Evolutionary conservation across 2,797 vertebrate species (phyloP), one percentile per base, ranked within the genome.

Genomic region (Crocidura indochinensis): DNA sequence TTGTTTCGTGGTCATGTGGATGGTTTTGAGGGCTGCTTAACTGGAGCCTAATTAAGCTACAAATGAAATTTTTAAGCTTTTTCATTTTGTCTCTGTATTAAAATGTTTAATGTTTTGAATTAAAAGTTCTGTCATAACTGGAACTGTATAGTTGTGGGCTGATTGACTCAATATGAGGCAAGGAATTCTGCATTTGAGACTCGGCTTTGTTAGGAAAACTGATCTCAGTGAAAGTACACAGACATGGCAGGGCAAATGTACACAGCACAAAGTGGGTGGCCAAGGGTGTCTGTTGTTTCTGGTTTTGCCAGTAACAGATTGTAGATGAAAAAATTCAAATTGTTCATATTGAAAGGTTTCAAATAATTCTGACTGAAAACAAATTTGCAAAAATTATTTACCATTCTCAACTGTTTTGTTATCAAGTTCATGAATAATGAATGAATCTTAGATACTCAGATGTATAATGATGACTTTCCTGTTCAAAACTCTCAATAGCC

Each of bases 51-150:
- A 80, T 49, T 78, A 82, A 92, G 67, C 62, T 77, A 29, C 71
- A 84, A 65, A 75, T 95, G 38, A 12, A 24, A 91, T 93, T 62
- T 62, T 82, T 8, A 62, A 56, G 46, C 9, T 8, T 91, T 90
- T 93, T 74, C 29, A 65, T 76, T 89, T 51, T 69, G 8, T 84
- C 94, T 85, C 24, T 96, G n/a, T 68, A n/a, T n/a, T 89, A 86
- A 73, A 31, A 29, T 94, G 14, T 10, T 87, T 79, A 71, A 22
- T 51, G 56, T 91, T 92, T 95, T 75, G 51, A 72, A 92, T 92
- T 29, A 29, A 77, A 88, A 92, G 20, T 46, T 22, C 19, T 88
- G 29, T 67, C 53, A 20, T 69, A 71, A 84, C 19, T 77, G 4
- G 44, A 9, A 44, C 38, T 80, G 71, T 92, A 64, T 6, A 75